Evolutionary conservation across 2,113 vertebrate species (phyloP), one percentile per base, ranked within the genome.

Genomic region (Anthoscopus minutus): DNA sequence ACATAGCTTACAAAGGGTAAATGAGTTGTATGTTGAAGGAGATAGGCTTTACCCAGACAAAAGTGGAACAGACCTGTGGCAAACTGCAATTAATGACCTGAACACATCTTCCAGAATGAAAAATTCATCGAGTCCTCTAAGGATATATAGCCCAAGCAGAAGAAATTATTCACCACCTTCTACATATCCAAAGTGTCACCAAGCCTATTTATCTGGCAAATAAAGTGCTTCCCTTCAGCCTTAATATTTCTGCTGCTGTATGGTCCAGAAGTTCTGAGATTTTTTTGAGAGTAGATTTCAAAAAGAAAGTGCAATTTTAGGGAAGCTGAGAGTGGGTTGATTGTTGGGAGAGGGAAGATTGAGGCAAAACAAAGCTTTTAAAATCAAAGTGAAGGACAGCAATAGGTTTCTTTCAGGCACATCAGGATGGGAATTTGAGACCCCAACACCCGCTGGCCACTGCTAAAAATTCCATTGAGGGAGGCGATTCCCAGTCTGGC

Each of bases 31-130:
- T 95, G 92, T 95, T 71, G 93, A 94, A 96, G 94, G 98, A 98
- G 98, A 98, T 97, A 97, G 98, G 97, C 97, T 98, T 97, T 98
- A 98, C 97, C 97, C 98, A 98, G 98, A 98, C 98, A 98, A 98
- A 98, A 98, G 98, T 97, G 96, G 97, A 98, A 91, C 97, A 98
- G 98, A 98, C 98, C 98, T 97, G 97, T 98, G 98, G 98, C 98
- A 98, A 98, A 98, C 95, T 97, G 97, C 98, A 98, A 98, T 98
- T 98, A 99, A 99, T 99, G 98, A 98, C 97, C 98, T 98, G 96
- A 98, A 98, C 98, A 97, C 98, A 98, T 98, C 98, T 98, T 97
- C 98, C 97, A 97, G 98, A 97, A 98, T 98, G 98, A 98, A 98
- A 98, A 98, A 99, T 98, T 97, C 97, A 98, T 97, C 57, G 95